Conservation (phyloP, 1,140 invertebrate species). For the Drosophila asahinai region DNA sequence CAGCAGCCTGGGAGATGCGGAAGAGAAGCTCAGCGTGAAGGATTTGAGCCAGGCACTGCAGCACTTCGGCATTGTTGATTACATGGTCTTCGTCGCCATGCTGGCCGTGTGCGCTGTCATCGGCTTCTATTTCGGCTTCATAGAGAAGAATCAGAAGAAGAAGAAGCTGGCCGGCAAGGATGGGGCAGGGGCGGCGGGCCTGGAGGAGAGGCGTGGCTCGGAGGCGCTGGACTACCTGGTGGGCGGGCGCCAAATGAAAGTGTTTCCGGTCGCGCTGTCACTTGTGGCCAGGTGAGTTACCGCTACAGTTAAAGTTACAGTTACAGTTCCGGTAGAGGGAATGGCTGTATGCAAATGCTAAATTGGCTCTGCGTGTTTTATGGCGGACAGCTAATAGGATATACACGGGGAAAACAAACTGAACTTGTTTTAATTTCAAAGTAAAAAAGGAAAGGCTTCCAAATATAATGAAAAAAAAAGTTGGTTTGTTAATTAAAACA, state of each 20-base stretch:
- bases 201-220: conserved; percentile 86
- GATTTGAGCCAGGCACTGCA: conserved; percentile 87
- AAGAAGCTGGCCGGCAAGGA: conserved; percentile 58
- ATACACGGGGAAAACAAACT: neutral
- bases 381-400: neutral
- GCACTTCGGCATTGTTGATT: conserved; percentile 89
- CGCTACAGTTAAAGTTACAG: conserved; percentile 3
- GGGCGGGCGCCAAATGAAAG: conserved; percentile 93
- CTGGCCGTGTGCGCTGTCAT: conserved; percentile 89
- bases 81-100: conserved; percentile 90
- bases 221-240: conserved; percentile 91
- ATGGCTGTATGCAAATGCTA: conserved; percentile 55
- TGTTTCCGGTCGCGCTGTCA: conserved; percentile 92
- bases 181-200: conserved; percentile 49
- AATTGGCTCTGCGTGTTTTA: conserved; percentile 19
- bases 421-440: no score
- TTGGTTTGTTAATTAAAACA: no score
- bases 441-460: no score
- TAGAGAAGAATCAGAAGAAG: conserved; percentile 86
- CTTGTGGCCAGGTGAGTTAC: conserved; percentile 90
- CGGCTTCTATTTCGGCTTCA: conserved; percentile 90
- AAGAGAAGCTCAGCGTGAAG: conserved; percentile 81
- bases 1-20: conserved; percentile 15
- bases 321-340: neutral
- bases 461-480: no score